Percentiles rank a stretch among this genome's conserved stretches.
These are phyloP conservation scores for Microcebus murinus DNA, from an alignment of 2,113 vertebrate genomes.

Conservation along the genomic window DNA sequence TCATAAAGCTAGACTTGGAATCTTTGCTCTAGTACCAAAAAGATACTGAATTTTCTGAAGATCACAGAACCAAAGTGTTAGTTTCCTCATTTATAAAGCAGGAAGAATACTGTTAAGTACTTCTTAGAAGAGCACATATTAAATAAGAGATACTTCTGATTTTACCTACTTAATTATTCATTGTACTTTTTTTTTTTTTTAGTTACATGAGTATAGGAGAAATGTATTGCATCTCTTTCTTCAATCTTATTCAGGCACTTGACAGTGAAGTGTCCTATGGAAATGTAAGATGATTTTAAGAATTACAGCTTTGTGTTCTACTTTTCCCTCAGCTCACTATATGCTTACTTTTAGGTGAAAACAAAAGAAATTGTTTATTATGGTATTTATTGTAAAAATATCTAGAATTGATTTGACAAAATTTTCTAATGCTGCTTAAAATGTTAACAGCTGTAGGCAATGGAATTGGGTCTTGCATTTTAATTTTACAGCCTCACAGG, in stretches of 20 bases:
- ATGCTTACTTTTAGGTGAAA: not conserved
- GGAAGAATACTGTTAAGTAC: not conserved
- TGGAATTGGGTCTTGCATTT: constrained; percentile 62
- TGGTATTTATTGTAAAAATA: not conserved
- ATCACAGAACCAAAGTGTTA: not conserved
- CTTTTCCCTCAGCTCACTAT: not conserved
- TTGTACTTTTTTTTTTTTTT: constrained; percentile 17
- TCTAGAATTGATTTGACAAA: constrained; percentile 24
- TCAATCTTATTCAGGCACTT: not conserved
- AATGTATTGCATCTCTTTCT: not conserved
- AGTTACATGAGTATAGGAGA: not conserved
- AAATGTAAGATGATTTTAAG: not conserved
- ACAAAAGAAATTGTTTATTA: not conserved
- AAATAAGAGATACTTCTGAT: not conserved
- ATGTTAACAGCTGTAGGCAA: constrained; percentile 61
- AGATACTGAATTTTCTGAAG: not conserved
- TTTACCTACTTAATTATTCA: not conserved
- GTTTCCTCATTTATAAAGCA: not conserved
- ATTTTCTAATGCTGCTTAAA: constrained; percentile 44
- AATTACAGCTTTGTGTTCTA: not conserved
- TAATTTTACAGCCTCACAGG: constrained; percentile 65
- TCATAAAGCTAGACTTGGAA: not conserved
- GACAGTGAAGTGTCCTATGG: not conserved
- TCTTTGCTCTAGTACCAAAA: not conserved
- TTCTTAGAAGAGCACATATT: not conserved